Percentiles rank a stretch among this genome's conserved stretches.
Conservation (phyloP, 2,888 invertebrate genomes). For the Platycnemis pennipes region DNA sequence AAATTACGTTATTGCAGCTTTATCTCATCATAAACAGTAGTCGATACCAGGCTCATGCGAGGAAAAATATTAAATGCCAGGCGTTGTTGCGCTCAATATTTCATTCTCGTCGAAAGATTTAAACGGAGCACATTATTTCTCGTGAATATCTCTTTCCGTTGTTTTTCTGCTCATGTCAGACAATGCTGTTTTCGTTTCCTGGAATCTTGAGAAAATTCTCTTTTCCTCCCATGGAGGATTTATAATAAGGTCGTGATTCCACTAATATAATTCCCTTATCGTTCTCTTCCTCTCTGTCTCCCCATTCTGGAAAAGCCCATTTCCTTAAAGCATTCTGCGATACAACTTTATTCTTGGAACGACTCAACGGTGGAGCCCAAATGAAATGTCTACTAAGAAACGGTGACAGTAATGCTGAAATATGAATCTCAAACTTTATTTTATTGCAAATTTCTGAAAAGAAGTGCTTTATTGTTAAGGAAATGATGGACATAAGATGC, state of each 20-base stretch:
- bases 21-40: not conserved
- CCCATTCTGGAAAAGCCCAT: not conserved
- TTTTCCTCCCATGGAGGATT: not conserved
- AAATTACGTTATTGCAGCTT: not conserved
- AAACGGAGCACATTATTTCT: not conserved
- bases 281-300: not conserved
- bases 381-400: not conserved
- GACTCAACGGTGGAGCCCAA: not conserved
- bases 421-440: not conserved
- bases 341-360: not conserved
- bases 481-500: too few species aligned
- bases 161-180: not conserved
- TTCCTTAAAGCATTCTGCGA: not conserved
- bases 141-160: not conserved
- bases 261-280: not conserved
- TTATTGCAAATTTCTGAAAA: too few species aligned
- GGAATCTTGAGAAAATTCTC: not conserved
- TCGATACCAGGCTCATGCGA: not conserved
- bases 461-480: too few species aligned
- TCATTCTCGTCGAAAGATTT: not conserved
- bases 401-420: not conserved
- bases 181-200: not conserved
- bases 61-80: not conserved
- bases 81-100: not conserved
- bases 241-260: not conserved